These are phyloP conservation scores for Bambusicola thoracicus DNA, from an alignment of 2,113 vertebrate species.

Conservation along the genomic window DNA sequence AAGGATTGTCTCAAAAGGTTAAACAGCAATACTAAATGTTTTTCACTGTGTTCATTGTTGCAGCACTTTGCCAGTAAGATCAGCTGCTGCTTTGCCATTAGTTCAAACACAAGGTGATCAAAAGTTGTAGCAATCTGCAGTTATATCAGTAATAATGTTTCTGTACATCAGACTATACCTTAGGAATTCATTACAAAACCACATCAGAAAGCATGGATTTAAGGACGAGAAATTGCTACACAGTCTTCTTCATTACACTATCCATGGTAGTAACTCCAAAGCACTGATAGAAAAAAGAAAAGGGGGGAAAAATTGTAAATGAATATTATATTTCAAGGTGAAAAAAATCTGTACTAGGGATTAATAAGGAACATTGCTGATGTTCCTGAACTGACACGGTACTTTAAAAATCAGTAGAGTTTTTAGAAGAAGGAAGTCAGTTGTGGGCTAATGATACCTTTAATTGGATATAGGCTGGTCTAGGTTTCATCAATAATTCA, in stretches of 20 bases:
- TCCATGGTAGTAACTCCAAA: background rate
- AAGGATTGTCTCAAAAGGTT: background rate
- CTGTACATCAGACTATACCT: background rate
- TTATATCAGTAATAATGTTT: background rate
- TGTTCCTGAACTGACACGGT: background rate
- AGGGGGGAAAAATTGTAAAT: background rate
- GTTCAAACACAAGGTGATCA: background rate
- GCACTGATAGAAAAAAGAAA: background rate
- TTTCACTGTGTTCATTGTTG: background rate
- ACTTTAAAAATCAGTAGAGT: background rate
- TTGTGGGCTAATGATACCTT: background rate
- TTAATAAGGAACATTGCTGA: background rate
- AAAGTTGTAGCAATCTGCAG: background rate
- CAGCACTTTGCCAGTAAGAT: background rate
- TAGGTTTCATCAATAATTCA: background rate
- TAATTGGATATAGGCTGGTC: background rate
- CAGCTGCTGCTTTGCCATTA: background rate
- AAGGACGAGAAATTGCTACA: background rate
- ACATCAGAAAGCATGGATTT: background rate
- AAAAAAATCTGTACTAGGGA: background rate
- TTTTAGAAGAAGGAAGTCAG: background rate
- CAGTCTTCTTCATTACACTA: background rate
- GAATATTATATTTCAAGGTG: background rate
- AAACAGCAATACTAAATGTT: background rate
- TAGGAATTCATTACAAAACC: background rate